phyloP scores from a whole-genome alignment of 2,113 vertebrate genomes.

The Mugil cephalus region DNA sequence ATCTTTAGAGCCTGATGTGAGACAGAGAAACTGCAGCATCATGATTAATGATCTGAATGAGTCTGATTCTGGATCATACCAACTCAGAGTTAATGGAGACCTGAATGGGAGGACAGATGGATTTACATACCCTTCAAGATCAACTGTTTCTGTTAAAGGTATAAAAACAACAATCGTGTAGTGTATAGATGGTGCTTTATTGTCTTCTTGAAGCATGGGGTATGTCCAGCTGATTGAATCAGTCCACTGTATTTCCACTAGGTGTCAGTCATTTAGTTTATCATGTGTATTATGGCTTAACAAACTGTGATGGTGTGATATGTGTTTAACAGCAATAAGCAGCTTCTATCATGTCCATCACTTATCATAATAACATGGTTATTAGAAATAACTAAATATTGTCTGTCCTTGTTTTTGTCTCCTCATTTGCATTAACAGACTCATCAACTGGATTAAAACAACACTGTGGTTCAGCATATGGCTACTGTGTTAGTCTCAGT shows the following conservation, averaged over 20 bases:
- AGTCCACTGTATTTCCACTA: conserved; percentile 6
- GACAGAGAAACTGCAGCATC: conserved; percentile 52
- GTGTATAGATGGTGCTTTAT: too few species aligned
- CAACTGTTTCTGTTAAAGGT: conserved; percentile 55
- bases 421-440: conserved; percentile 2
- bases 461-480: accelerated
- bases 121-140: neutral
- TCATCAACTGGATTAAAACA: accelerated
- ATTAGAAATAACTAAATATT: neutral
- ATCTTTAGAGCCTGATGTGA: conserved; percentile 43
- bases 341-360: neutral
- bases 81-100: conserved; percentile 15
- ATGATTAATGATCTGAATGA: conserved; percentile 50
- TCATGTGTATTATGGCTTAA: neutral
- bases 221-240: neutral
- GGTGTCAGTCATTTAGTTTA: conserved; percentile 19
- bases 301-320: neutral
- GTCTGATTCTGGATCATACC: conserved; percentile 68
- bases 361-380: neutral
- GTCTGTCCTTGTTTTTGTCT: neutral
- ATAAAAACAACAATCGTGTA: neutral
- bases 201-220: too few species aligned
- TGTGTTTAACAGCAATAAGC: neutral
- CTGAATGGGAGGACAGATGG: accelerated
- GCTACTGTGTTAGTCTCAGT: conserved; percentile 22